Base-by-base conservation (phyloP, 2,113 vertebrate species). In the Halcyon malimbica region DNA sequence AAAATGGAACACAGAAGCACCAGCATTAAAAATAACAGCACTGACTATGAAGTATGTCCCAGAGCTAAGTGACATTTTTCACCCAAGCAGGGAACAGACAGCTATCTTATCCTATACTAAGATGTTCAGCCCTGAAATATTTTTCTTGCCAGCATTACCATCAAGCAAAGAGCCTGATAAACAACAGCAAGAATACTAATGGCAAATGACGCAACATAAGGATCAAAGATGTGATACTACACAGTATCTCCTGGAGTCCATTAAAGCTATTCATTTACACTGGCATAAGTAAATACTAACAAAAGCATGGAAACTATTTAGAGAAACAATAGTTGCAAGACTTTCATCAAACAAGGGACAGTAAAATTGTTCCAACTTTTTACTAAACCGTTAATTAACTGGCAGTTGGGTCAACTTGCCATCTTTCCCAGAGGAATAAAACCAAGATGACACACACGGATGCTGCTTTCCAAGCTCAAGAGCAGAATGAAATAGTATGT, bases 391-490 rank as follows among this genome's bases (percentile, higher is more conserved):
- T 78, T 68, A 62, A 56, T 42, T 82, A 88, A 76, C 13, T 65
- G 44, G 33, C 33, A 76, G 21, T 33, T 90, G 29, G 42, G 39
- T 60, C 54, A 75, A 60, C 24, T 33, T 69, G 23, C 12, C 3
- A 2, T 53, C 44, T 57, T 80, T 76, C 44, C 67, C 39, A 65
- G 44, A 59, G 29, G 53, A 37, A 50, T 33, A 88, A 92, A 84
- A n/a, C 19, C 57, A 71, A 60, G 25, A 51, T 0, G 2, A 76
- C 7, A 42, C 0, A 1, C 16, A 86, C 46, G 26, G 83, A 76
- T 24, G 29, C 25, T 57, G 33, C 59, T 35, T 85, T 71, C 35
- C 67, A 94, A 51, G 42, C 33, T 79, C 85, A 68, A 1, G 6
- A 70, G n/a, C 39, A 74, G 59, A 89, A 84, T 1, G 3, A 90